These are phyloP conservation scores for Spondyliosoma cantharus DNA, from an alignment of 2,797 vertebrate species.

Conservation along the genomic window DNA sequence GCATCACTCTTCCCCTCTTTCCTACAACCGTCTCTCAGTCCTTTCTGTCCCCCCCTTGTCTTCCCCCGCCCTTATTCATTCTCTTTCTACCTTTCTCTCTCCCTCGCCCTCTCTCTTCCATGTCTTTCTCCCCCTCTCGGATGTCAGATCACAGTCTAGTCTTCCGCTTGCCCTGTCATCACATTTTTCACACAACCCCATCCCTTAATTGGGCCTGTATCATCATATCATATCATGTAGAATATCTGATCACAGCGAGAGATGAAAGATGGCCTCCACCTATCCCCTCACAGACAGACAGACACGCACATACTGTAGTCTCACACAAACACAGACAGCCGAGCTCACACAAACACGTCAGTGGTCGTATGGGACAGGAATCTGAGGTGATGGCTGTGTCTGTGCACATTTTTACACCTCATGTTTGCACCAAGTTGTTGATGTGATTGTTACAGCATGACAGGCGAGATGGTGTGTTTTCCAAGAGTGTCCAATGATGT, in stretches of 20 bases:
- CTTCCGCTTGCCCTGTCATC: constrained; percentile 82
- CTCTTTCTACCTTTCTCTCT: constrained; percentile 35
- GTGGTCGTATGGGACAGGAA: constrained; percentile 71
- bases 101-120: constrained; percentile 35
- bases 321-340: constrained; percentile 30
- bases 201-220: constrained; percentile 84
- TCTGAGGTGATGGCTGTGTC: constrained; percentile 70
- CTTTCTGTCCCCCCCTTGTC: constrained; percentile 29
- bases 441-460: constrained; percentile 74
- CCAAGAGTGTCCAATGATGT: constrained; percentile 78
- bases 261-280: constrained; percentile 81
- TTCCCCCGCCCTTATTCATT: constrained; percentile 45
- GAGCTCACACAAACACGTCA: constrained; percentile 38
- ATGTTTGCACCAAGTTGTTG: constrained; percentile 73
- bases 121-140: constrained; percentile 73
- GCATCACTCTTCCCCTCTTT: constrained; percentile 69
- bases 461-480: constrained; percentile 79
- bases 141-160: constrained; percentile 82
- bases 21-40: constrained; percentile 57
- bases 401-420: constrained; percentile 74
- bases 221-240: constrained; percentile 83
- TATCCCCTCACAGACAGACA: constrained; percentile 64
- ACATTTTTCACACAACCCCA: constrained; percentile 81
- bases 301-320: constrained; percentile 22
- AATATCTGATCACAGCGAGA: constrained; percentile 76